Conservation (phyloP, 2,113 vertebrate species). For the Hypomesus transpacificus region DNA sequence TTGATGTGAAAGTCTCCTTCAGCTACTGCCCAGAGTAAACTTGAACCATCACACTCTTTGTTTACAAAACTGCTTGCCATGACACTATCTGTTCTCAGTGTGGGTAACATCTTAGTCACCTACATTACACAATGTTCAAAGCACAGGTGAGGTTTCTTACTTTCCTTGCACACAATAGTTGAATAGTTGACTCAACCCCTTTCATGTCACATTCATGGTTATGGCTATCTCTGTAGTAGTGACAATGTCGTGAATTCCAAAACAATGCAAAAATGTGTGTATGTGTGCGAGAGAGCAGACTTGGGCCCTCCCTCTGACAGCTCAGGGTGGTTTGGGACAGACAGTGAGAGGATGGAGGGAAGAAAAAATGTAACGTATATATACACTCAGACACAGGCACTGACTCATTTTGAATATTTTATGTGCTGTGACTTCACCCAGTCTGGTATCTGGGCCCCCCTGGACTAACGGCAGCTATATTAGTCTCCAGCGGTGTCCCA, state of each 20-base stretch:
- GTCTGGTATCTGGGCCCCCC: background rate
- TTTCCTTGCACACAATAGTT: slow-evolving; percentile 12
- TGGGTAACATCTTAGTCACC: slow-evolving; percentile 33
- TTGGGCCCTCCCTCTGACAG: background rate
- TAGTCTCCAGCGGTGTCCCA: slow-evolving; percentile 13
- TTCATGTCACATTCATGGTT: background rate
- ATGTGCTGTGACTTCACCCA: slow-evolving; percentile 18
- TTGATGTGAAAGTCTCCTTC: too few relatives aligned
- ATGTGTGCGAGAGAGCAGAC: background rate
- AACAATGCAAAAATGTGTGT: background rate
- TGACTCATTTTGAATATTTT: slow-evolving; percentile 11
- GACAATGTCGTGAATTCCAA: background rate
- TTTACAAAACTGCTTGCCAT: too few relatives aligned
- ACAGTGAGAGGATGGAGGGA: slow-evolving; percentile 27
- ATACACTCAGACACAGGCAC: slow-evolving; percentile 29
- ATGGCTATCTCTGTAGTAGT: background rate
- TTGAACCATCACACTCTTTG: too few relatives aligned
- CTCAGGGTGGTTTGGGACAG: slow-evolving; percentile 40
- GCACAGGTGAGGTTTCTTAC: slow-evolving; percentile 22
- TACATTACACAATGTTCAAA: slow-evolving; percentile 31
- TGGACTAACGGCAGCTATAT: slow-evolving; percentile 1
- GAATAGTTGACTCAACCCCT: slow-evolving; percentile 12
- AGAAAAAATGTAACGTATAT: slow-evolving; percentile 46
- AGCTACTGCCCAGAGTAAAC: too few relatives aligned
- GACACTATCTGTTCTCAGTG: slow-evolving; percentile 21